Conservation (phyloP, 2,888 invertebrate species). For the Volucella inanis region DNA sequence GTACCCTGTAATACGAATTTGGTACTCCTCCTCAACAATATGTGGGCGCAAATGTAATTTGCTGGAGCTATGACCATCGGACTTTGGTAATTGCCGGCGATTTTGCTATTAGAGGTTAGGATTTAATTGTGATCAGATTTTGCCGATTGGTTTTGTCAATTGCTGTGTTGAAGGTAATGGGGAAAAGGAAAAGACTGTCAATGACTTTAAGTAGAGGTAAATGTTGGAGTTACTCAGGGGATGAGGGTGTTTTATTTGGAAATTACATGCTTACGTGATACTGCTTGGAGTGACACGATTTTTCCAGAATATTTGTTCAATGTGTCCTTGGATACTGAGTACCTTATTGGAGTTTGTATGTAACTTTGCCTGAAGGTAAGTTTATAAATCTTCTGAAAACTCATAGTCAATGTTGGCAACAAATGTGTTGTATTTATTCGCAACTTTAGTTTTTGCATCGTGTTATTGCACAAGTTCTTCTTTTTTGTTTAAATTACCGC, state of each 20-base stretch:
- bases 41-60: constrained; percentile 60
- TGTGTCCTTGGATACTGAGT: no score
- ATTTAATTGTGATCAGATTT: constrained; percentile 75
- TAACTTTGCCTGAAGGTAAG: no score
- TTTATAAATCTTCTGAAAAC: no score
- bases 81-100: constrained; percentile 66
- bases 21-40: constrained; percentile 38
- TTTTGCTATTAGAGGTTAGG: constrained; percentile 65
- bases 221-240: constrained; percentile 30
- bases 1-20: not conserved
- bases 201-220: constrained; percentile 33
- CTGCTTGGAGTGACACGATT: no score
- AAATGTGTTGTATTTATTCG: no score
- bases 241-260: constrained; percentile 36
- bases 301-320: no score
- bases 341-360: no score
- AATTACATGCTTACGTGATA: constrained; percentile 17
- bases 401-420: no score
- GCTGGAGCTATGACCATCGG: constrained; percentile 58
- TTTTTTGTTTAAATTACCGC: no score
- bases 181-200: constrained; percentile 16
- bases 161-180: constrained; percentile 60
- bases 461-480: no score
- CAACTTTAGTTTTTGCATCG: no score
- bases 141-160: constrained; percentile 69